Base-by-base conservation (phyloP, 1,140 invertebrate genomes). In the Drosophila sulfurigaster region DNA sequence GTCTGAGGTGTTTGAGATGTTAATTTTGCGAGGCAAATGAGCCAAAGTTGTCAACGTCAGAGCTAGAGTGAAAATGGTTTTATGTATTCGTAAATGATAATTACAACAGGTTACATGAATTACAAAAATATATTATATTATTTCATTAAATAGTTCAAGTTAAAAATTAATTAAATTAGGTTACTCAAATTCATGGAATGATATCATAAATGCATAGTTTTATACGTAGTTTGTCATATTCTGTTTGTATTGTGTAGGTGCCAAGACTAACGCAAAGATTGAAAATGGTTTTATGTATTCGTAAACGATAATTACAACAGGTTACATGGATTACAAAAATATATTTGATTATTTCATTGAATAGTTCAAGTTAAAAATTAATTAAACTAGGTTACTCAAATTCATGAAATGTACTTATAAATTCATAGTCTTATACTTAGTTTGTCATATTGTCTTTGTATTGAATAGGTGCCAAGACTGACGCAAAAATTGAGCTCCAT, bases 21-120 rank as follows among this genome's bases (percentile, higher is more conserved):
- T 88, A 89, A 88, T 88, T 88, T 88, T 75, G 75, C 51, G 67
- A 83, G 58, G 48, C 72, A 66, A 65, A 71, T 76, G 75, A 59
- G 75, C 64, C 67, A 64, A 66, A 75, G 65, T 62, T 75, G 54
- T 75, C 79, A 77, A 62, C 83, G 69, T 75, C 65, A 67, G 69
- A 35, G 78, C 74, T 74, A 81, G 71, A 67, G 69, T 66, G 67
- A 76, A 63, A 82, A 82, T 66, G 49, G 79, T 32, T 16, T 38
- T 8, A 54, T n/a, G 64, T 58, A 54, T 51, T 41, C 77, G 56
- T 59, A 56, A 68, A 30, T 6, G 35, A 35, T 58, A 25, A 35
- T 51, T 58, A 30, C 32, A 68, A 73, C 66, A 16, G 16, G 16
- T 16, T 1, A 16, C 16, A 16, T 16, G 0, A 2, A 6, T 30